These are phyloP conservation scores for Drosophila serrata DNA, from an alignment of 1,140 invertebrate species.

Conservation along the genomic window DNA sequence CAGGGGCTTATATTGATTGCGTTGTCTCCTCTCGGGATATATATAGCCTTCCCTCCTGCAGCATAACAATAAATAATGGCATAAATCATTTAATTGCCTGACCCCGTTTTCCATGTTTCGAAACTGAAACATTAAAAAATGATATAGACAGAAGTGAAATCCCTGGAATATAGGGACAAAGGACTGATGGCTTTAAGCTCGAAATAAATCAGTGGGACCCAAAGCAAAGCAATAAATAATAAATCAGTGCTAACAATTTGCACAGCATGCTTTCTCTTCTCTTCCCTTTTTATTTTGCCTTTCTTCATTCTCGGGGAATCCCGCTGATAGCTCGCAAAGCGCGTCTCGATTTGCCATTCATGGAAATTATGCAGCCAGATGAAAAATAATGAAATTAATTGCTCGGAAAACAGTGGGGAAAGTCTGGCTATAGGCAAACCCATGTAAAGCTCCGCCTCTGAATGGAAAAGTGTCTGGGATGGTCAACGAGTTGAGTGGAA, in stretches of 20 bases:
- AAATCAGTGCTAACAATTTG: conserved; percentile 76
- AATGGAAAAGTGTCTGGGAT: conserved; percentile 14
- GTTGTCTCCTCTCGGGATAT: background rate
- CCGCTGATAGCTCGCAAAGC: conserved; percentile 53
- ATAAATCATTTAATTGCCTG: conserved; percentile 72
- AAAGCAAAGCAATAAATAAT: conserved; percentile 79
- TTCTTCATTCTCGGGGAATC: conserved; percentile 28
- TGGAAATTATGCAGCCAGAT: conserved; percentile 61
- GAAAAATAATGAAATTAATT: conserved; percentile 79
- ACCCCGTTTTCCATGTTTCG: conserved; percentile 43
- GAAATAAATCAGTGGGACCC: conserved; percentile 68
- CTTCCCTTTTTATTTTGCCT: background rate
- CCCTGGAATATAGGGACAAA: conserved; percentile 48
- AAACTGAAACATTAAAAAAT: conserved; percentile 34
- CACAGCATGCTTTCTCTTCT: conserved; percentile 44
- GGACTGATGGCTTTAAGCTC: conserved; percentile 30
- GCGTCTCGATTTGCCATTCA: conserved; percentile 49
- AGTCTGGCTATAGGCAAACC: conserved; percentile 15
- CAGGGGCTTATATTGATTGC: conserved; percentile 62
- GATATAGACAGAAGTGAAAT: conserved; percentile 5
- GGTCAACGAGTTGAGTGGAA: conserved; percentile 20
- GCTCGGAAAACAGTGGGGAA: conserved; percentile 57
- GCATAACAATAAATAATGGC: conserved; percentile 46
- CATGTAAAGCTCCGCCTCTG: conserved; percentile 8
- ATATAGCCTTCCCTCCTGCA: background rate